These are phyloP conservation scores for Babylonia areolata DNA, from an alignment of 1,140 invertebrate species.

Conservation along the genomic window DNA sequence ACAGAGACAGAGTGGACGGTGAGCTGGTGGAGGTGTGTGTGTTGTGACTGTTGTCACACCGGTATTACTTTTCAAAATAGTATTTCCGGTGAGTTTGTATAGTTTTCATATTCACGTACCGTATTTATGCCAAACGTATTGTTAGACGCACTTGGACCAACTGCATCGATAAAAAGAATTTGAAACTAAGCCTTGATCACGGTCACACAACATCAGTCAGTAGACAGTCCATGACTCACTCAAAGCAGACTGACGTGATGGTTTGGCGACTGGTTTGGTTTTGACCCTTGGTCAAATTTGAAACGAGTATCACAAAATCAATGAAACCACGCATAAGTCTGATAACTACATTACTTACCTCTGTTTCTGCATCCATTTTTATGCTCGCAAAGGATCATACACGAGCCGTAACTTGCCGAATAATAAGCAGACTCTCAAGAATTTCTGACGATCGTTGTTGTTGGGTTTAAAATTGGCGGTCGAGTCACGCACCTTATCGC, in stretches of 20 bases:
- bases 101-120: too few relatives aligned
- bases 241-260: neutral
- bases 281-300: neutral
- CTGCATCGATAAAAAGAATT: neutral
- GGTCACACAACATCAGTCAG: neutral
- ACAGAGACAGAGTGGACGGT: too few relatives aligned
- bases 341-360: neutral
- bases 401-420: neutral
- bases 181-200: too few relatives aligned
- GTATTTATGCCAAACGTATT: too few relatives aligned
- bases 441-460: neutral
- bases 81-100: too few relatives aligned
- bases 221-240: too few relatives aligned
- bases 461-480: slow-evolving; percentile 49
- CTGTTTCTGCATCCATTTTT: slow-evolving; percentile 16
- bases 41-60: too few relatives aligned
- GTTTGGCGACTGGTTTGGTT: neutral
- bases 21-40: too few relatives aligned
- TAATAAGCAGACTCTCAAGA: neutral
- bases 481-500: slow-evolving; percentile 45
- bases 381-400: neutral
- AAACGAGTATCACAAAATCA: neutral
- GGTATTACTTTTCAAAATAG: too few relatives aligned
- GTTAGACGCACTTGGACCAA: too few relatives aligned
- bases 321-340: neutral